Base-by-base conservation (phyloP, 1,140 invertebrate species). In the Achroia grisella region DNA sequence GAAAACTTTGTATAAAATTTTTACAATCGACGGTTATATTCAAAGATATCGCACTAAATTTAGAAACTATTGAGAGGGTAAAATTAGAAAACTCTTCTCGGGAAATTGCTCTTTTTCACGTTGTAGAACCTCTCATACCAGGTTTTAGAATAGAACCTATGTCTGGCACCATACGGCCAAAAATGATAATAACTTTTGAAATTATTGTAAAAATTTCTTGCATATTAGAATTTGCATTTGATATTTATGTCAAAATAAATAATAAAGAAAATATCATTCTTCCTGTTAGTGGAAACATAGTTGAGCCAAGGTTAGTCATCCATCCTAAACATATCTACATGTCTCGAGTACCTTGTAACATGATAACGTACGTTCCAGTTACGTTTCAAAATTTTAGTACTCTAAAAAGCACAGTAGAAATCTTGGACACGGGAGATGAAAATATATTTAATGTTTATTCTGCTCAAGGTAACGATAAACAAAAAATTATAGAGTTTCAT, bases 191-290 rank as follows among this genome's bases (percentile, higher is more conserved):
- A 43, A 62, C 54, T 10, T 75, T 82, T 44, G 52, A 67, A 44
- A 67, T 84, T 4, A 66, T 50, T 43, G 65, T 76, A 10, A 73
- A 81, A 70, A 74, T 84, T 51, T 48, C 78, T 11, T 82, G 75
- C 40, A 59, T 81, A 13, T 42, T 84, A 28, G 76, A 81, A 46
- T 82, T 84, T 55, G 29, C 58, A 9, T 71, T 79, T 54, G 80
- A 84, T 49, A 45, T 84, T 35, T 55, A 34, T 35, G 43, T 84
- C n/a, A 82, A 73, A 71, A 71, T 84, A 34, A 84, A 82, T 48
- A 82, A 84, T 44, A 82, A 84, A 67, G 76, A 84, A 67, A 81
- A 69, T 60, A 60, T 82, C 11, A 47, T 60, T 14, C 56, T 84
- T 39, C 69, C 76, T 31, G 51, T 84, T 33, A 79, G 63, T 55